Percentiles rank a stretch among this genome's conserved stretches.
Conservation (phyloP, 2,113 vertebrate genomes). For the Anarhynchus alexandrinus region DNA sequence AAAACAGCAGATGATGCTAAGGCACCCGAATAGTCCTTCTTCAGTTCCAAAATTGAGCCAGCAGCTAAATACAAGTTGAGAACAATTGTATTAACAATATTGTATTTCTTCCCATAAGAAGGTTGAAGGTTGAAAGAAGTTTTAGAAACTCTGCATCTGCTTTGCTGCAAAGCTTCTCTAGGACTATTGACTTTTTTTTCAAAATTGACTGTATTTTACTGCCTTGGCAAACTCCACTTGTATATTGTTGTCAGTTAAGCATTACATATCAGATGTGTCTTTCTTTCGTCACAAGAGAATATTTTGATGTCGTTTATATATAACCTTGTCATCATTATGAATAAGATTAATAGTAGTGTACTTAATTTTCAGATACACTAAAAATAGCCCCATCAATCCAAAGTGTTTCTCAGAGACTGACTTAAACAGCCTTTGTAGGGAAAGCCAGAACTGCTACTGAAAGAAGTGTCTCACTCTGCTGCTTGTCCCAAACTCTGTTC, state of each 20-base stretch:
- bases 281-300: neutral
- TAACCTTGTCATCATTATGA: neutral
- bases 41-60: neutral
- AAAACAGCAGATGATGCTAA: neutral
- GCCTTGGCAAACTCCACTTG: neutral
- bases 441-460: neutral
- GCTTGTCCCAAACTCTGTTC: neutral
- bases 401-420: neutral
- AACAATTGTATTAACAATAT: neutral
- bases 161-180: neutral
- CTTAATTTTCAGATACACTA: neutral
- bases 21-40: neutral
- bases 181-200: neutral
- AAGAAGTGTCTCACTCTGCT: fast-evolving
- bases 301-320: neutral
- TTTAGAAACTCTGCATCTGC: neutral
- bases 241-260: neutral
- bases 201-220: neutral
- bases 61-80: neutral
- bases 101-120: neutral
- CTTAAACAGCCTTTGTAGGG: neutral
- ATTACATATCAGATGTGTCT: neutral
- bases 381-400: neutral
- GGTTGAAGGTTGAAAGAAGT: neutral
- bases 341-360: neutral